A percentile compares a stretch with the other conserved stretches of the same genome.
phyloP scores from a whole-genome alignment of 2,113 vertebrate genomes.

The Psilopogon haemacephalus region DNA sequence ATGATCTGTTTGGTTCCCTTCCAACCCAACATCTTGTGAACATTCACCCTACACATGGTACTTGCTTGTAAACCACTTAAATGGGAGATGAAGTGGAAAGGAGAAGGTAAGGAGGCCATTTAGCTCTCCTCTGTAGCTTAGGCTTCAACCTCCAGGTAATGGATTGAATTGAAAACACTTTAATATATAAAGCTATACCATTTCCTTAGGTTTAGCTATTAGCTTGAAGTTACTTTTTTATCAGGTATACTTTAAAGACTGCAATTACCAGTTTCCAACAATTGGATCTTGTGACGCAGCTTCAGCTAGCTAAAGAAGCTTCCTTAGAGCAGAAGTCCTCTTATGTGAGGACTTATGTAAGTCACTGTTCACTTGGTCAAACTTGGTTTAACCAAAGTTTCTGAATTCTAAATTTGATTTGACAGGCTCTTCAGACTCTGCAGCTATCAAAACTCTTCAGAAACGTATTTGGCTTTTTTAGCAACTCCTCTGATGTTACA shows the following conservation, averaged over 20 bases:
- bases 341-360: background rate
- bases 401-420: background rate
- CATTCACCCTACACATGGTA: background rate
- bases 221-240: background rate
- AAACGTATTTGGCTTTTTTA: background rate
- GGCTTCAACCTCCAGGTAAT: background rate
- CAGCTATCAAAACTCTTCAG: background rate
- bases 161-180: background rate
- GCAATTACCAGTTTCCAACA: background rate
- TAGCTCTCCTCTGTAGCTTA: background rate
- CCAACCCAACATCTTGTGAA: too few relatives aligned
- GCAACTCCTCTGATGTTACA: background rate
- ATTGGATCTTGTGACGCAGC: background rate
- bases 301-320: background rate
- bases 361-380: background rate
- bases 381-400: background rate
- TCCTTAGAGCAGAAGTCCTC: background rate
- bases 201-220: background rate
- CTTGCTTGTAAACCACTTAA: background rate
- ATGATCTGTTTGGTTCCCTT: too few relatives aligned
- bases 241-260: background rate
- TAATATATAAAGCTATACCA: background rate
- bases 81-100: background rate
- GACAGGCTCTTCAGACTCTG: background rate
- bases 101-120: background rate